These are phyloP conservation scores for Siniperca obscura DNA, from an alignment of 2,797 vertebrate genomes.

Conservation along the genomic window DNA sequence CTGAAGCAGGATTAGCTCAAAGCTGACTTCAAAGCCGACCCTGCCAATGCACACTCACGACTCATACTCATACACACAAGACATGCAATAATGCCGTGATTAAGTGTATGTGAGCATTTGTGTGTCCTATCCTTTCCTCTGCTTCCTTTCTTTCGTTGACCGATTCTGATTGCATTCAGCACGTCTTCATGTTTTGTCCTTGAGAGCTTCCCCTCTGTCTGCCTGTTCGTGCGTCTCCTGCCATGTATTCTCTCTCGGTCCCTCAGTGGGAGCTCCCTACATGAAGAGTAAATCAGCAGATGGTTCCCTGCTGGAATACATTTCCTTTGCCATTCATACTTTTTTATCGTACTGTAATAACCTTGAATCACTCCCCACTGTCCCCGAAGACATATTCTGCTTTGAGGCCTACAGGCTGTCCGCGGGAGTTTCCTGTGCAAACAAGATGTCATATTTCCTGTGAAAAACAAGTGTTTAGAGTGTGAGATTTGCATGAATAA, in stretches of 20 bases:
- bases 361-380: slow-evolving; percentile 53
- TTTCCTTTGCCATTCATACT: slow-evolving; percentile 69
- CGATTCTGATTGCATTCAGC: slow-evolving; percentile 16
- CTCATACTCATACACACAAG: slow-evolving; percentile 39
- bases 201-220: slow-evolving; percentile 68
- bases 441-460: slow-evolving; percentile 55
- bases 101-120: slow-evolving; percentile 31
- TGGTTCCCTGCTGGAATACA: slow-evolving; percentile 71
- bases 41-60: slow-evolving; percentile 39
- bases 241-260: slow-evolving; percentile 51
- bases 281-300: slow-evolving; percentile 72
- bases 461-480: slow-evolving; percentile 29
- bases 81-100: slow-evolving; percentile 43
- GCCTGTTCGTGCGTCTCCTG: slow-evolving; percentile 40
- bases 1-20: slow-evolving; percentile 66
- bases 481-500: slow-evolving; percentile 34
- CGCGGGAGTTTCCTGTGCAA: slow-evolving; percentile 46
- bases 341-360: slow-evolving; percentile 61
- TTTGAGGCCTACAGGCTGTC: slow-evolving; percentile 40
- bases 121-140: slow-evolving; percentile 43
- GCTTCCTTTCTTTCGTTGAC: slow-evolving; percentile 48
- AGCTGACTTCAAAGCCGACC: slow-evolving; percentile 65
- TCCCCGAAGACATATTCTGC: slow-evolving; percentile 48
- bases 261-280: slow-evolving; percentile 59
- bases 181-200: slow-evolving; percentile 68